Conservation (phyloP, 2,797 vertebrate genomes). For the Chaetodon trifasciatus region DNA sequence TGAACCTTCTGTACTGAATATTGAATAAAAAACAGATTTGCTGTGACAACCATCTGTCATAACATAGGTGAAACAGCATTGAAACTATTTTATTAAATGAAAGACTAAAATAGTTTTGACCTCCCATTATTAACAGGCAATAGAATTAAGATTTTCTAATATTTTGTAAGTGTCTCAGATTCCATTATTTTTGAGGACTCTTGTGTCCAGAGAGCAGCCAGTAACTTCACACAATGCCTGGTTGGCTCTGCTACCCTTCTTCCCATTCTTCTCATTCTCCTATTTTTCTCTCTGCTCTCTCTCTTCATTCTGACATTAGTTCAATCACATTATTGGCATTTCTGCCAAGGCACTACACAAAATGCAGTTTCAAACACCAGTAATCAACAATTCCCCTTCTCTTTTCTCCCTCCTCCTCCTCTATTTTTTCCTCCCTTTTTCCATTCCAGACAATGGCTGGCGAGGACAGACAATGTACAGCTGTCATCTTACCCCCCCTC, state of each 20-base stretch:
- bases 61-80: not conserved
- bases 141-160: slow-evolving; percentile 31
- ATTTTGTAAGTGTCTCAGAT: slow-evolving; percentile 41
- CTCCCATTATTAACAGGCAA: slow-evolving; percentile 27
- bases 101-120: slow-evolving; percentile 16
- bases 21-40: not conserved
- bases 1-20: not conserved
- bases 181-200: slow-evolving; percentile 51
- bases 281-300: slow-evolving; percentile 17
- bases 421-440: slow-evolving; percentile 10
- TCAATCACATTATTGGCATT: slow-evolving; percentile 52
- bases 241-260: slow-evolving; percentile 10
- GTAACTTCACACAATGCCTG: slow-evolving; percentile 22
- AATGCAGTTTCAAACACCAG: slow-evolving; percentile 55
- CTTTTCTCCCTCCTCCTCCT: slow-evolving; percentile 17
- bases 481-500: slow-evolving; percentile 63
- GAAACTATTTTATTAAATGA: slow-evolving; percentile 7
- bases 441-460: slow-evolving; percentile 73
- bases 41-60: not conserved
- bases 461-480: slow-evolving; percentile 82
- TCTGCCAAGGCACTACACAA: slow-evolving; percentile 48
- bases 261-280: slow-evolving; percentile 17
- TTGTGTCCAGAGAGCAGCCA: slow-evolving; percentile 40
- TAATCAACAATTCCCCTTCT: slow-evolving; percentile 40
- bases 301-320: slow-evolving; percentile 50